Base-by-base conservation (phyloP, 2,113 vertebrate species). In the Gobius niger region DNA sequence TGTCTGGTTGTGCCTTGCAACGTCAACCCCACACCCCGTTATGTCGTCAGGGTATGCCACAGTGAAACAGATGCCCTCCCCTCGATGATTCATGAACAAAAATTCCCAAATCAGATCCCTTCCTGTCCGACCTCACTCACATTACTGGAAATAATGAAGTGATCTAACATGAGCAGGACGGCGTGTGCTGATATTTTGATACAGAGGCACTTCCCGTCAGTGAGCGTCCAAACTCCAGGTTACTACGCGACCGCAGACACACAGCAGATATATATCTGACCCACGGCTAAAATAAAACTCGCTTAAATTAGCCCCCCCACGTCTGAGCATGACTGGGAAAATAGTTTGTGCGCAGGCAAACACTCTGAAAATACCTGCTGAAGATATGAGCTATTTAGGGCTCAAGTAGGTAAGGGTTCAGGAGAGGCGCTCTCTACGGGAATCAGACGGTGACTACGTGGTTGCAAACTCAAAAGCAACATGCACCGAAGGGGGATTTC, bases 221-320 rank as follows among this genome's bases (percentile, higher is more conserved):
- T 53, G 18, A 24, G 7, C 16, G 49, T 82, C 78, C 49, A 18
- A 68, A 41, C 40, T 44, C 42, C 4, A 0, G 8, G 82, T 73
- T 82, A 75, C 82, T 75, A 59, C 70, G 77, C 77, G 68, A 84
- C 76, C 52, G 1, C 46, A 50, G 15, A 73, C 60, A 80, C 54
- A 82, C 19, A 64, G 24, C 49, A 49, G 63, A 56, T 42, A 24
- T 62, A 73, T 6, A 62, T 1, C 57, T 65, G 75, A 82, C 70
- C 54, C 44, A 12, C 0, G 16, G 15, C 54, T 50, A 75, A 60
- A 24, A 77, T 75, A 76, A 66, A 72, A 68, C 12, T 5, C 47
- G 59, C 89, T 71, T 68, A 87, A 88, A 79, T 83, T 87, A 88
- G 75, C 83, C 44, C 13, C 13, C 24, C 34, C 56, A 51, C 68